Percentiles rank a stretch among this genome's conserved stretches.
phyloP scores from a whole-genome alignment of 2,797 vertebrate species.

The Helicolenus hilgendorfi region DNA sequence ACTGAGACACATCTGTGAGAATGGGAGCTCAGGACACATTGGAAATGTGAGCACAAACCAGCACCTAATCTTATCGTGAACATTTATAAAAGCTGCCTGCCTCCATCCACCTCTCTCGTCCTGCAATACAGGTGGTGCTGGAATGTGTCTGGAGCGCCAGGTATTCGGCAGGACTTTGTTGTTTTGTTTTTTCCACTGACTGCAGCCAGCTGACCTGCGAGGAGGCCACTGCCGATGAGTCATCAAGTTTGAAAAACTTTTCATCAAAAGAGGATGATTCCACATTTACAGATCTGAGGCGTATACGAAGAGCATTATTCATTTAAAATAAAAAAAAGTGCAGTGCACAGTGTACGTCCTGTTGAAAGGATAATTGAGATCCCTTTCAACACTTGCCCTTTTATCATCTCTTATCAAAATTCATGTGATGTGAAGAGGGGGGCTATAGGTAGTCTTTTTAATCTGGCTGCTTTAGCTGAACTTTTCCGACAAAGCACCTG shows the following conservation, averaged over 20 bases:
- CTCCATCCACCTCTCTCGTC: slow-evolving; percentile 17
- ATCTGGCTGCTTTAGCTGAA: slow-evolving; percentile 22
- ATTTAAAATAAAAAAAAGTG: background rate
- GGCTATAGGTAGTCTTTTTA: background rate
- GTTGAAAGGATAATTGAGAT: background rate
- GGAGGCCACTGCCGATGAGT: slow-evolving; percentile 32
- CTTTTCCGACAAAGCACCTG: background rate
- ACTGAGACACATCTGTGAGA: slow-evolving; percentile 7
- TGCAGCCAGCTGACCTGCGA: slow-evolving; percentile 30
- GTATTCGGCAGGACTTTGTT: slow-evolving; percentile 32
- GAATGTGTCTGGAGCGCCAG: slow-evolving; percentile 52
- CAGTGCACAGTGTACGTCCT: background rate
- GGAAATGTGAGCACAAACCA: background rate
- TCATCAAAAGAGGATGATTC: slow-evolving; percentile 28
- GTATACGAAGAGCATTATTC: background rate
- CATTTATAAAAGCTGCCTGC: slow-evolving; percentile 9
- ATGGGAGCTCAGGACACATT: background rate
- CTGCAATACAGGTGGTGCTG: slow-evolving; percentile 42
- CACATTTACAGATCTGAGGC: background rate
- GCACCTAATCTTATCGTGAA: slow-evolving; percentile 12
- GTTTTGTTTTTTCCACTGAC: slow-evolving; percentile 40
- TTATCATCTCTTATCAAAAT: slow-evolving; percentile 23
- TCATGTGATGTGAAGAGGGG: background rate
- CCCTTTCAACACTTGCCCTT: background rate
- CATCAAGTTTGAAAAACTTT: slow-evolving; percentile 39